Base-by-base conservation (phyloP, 2,888 invertebrate genomes). In the Mongoloraphidia duomilia region DNA sequence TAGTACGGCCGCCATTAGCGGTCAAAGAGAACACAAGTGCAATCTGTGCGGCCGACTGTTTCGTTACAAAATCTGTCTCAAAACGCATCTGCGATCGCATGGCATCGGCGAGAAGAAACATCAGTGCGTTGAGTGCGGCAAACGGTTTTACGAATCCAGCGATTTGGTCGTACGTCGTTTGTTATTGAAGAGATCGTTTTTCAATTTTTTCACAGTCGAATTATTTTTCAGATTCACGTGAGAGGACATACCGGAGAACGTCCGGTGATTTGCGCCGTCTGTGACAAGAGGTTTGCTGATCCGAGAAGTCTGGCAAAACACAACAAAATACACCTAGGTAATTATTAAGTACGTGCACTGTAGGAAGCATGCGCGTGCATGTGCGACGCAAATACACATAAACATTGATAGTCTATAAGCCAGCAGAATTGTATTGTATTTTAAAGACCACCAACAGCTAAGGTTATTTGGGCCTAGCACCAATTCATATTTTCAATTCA, bases 251-350 rank as follows among this genome's bases (percentile, higher is more conserved):
- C 57, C 11, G 60, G 60, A 9, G 55, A 56, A 40, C 49, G 55
- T 45, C 61, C 61, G 8, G 55, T 58, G 43, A 46, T 54, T 33
- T 61, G 61, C 48, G 46, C 50, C 43, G 49, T 52, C 13, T 61
- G 61, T 48, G 51, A 55, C 10, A 61, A 61, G 54, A 51, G 55
- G 44, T 61, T 59, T 50, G 55, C 56, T n/a, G 60, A 61, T 50
- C 57, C 56, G 14, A 51, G 60, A 52, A 59, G 58, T 51, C 56
- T 58, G 41, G 52, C 54, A 10, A 61, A 56, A 49, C 61, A 61
- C 47, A 55, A 57, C 46, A 61, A 61, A 54, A 59, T 61, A 38
- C 61, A 61, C 51, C 51, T 53, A 50, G 61, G 61, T 59, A 49
- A 17, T 17, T 17, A 17, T 17, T 17, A 17, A 3, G n/a, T n/a